Base-by-base conservation (phyloP, 1,140 invertebrate species). In the Holotrichia oblita region DNA sequence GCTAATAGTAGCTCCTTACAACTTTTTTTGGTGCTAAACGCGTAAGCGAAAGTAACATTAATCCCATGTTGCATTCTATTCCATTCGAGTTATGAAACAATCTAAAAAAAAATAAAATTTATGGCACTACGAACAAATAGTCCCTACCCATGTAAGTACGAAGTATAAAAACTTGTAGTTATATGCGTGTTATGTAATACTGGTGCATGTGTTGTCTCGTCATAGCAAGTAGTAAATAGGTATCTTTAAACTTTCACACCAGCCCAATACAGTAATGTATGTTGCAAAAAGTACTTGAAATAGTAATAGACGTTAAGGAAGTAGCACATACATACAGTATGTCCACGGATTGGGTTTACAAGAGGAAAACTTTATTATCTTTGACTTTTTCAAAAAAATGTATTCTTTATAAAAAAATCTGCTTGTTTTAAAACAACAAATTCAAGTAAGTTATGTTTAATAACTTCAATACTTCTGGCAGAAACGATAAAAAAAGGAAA, bases 231-330 rank as follows among this genome's bases (percentile, higher is more conserved):
- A n/a, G 4, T 55, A n/a, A 55, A 55, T 55, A 55, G 12, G 14
- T 55, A 55, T n/a, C 48, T n/a, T 44, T 44, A 44, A 17, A 55
- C 48, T 55, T 55, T 55, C 48, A 55, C 48, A 17, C 48, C 48
- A 55, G 2, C 14, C 48, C 4, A n/a, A 55, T n/a, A 12, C 48
- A n/a, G 14, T 55, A 55, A 55, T 12, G 12, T n/a, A 55, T 55
- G 14, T 55, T n/a, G 48, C 17, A 14, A 55, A 55, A 55, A 55
- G 27, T 34, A 4, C 4, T 34, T 34, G 27, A 34, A 34, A 34
- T 34, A 34, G 4, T 34, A 34, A 34, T 4, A 34, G 27, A 34
- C 27, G 4, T 34, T 34, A 34, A 34, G 27, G 27, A 34, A 34
- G 27, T 34, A 4, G 27, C 4, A 34, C 27, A n/a, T n/a, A n/a